Evolutionary conservation across 2,888 invertebrate genomes (phyloP).

Genomic region (Eledone cirrhosa): DNA sequence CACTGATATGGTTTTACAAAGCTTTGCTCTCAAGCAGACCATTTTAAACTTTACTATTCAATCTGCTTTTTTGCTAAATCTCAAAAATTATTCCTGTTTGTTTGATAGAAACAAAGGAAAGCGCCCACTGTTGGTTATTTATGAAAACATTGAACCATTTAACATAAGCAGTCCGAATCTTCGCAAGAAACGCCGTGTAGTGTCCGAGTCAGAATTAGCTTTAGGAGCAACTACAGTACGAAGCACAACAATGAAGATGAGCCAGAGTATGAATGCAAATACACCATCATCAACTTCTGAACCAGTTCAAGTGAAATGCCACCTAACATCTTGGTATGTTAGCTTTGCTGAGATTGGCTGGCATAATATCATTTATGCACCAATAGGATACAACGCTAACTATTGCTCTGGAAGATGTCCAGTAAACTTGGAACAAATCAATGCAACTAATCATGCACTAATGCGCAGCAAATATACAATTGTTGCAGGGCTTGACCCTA

Average conservation of each 20-base stretch:
- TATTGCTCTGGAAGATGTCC: neutral
- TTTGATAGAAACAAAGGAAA: neutral
- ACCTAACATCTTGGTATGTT: neutral
- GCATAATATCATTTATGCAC: neutral
- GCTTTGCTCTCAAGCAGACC: neutral
- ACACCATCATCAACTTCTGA: neutral
- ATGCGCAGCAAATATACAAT: neutral
- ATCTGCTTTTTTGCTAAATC: neutral
- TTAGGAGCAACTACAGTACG: too few relatives aligned
- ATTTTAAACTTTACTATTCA: neutral
- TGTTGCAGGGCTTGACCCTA: neutral
- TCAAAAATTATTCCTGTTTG: neutral
- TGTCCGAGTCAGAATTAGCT: neutral
- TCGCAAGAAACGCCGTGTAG: neutral
- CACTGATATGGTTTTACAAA: neutral
- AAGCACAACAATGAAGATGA: too few relatives aligned
- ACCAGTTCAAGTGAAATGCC: neutral
- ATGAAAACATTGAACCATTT: neutral
- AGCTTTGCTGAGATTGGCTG: neutral
- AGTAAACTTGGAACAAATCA: neutral
- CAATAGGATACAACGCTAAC: neutral
- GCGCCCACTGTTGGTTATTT: neutral
- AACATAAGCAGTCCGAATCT: neutral
- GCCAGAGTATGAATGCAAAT: too few relatives aligned
- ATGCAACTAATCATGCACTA: neutral